These are phyloP conservation scores for Poliocrania exsul DNA, from an alignment of 2,797 vertebrate species.

Conservation along the genomic window DNA sequence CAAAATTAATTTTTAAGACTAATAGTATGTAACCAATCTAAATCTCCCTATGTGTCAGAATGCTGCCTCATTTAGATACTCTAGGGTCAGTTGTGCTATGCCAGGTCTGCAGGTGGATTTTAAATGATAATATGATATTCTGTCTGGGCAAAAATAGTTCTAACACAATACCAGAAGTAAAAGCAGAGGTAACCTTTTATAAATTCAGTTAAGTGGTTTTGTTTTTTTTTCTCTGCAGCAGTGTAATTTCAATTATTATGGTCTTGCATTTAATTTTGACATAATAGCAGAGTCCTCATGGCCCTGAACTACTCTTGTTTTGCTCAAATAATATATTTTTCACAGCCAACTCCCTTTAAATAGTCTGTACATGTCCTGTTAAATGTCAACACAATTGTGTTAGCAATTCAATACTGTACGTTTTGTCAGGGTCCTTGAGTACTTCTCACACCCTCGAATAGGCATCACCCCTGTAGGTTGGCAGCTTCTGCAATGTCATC, in stretches of 20 bases:
- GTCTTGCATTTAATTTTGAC: neutral
- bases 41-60: neutral
- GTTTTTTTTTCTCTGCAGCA: neutral
- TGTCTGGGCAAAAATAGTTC: neutral
- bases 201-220: accelerated
- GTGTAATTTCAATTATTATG: neutral
- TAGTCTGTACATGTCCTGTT: neutral
- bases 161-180: neutral
- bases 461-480: neutral
- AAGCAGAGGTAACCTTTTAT: neutral
- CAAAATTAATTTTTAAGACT: neutral
- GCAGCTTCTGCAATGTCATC: neutral
- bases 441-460: neutral
- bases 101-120: neutral
- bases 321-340: neutral
- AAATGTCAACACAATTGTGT: neutral
- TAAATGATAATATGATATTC: neutral
- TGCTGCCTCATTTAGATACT: neutral
- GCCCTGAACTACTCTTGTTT: neutral
- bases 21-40: neutral
- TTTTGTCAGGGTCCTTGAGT: neutral
- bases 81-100: neutral
- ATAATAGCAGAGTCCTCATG: neutral
- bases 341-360: neutral
- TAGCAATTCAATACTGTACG: neutral